phyloP scores from a whole-genome alignment of 2,888 invertebrate species.

The Teinopalpus imperialis region DNA sequence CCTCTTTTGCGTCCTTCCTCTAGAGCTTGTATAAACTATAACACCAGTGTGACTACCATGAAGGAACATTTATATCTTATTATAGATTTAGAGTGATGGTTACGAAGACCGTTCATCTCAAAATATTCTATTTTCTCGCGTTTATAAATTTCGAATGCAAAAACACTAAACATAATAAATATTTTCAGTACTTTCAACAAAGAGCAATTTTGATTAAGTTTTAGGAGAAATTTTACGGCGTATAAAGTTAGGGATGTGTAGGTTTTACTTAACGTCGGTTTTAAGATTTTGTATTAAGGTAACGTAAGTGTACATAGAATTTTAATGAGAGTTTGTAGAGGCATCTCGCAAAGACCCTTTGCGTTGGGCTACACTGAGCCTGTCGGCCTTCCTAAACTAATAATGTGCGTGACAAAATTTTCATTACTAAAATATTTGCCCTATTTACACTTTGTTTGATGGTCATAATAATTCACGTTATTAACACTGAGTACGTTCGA shows the following conservation, averaged over 20 bases:
- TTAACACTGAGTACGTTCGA: too few species aligned
- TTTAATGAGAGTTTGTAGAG: constrained; percentile 16
- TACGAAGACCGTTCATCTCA: too few species aligned
- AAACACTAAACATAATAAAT: too few species aligned
- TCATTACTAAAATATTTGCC: constrained; percentile 17
- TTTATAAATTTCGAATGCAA: background rate
- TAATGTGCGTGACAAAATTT: constrained; percentile 18
- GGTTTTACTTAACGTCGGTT: background rate
- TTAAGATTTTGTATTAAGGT: constrained; percentile 14
- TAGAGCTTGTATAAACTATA: too few species aligned
- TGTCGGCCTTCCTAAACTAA: constrained; percentile 4
- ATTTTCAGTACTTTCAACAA: background rate
- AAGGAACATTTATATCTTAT: too few species aligned
- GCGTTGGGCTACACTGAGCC: background rate
- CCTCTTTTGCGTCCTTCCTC: too few species aligned
- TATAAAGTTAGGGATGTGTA: background rate
- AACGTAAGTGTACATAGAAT: constrained; percentile 12
- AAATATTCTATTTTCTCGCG: background rate
- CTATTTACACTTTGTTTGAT: background rate
- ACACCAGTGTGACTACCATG: too few species aligned
- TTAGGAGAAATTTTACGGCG: background rate
- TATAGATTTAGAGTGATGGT: too few species aligned
- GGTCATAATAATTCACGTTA: too few species aligned
- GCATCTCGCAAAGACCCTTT: constrained; percentile 11
- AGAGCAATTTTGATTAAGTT: background rate